A percentile compares a stretch with the other conserved stretches of the same genome.
Evolutionary conservation across 2,888 invertebrate species (phyloP).

Genomic region (Xanthostigma xanthostigma): DNA sequence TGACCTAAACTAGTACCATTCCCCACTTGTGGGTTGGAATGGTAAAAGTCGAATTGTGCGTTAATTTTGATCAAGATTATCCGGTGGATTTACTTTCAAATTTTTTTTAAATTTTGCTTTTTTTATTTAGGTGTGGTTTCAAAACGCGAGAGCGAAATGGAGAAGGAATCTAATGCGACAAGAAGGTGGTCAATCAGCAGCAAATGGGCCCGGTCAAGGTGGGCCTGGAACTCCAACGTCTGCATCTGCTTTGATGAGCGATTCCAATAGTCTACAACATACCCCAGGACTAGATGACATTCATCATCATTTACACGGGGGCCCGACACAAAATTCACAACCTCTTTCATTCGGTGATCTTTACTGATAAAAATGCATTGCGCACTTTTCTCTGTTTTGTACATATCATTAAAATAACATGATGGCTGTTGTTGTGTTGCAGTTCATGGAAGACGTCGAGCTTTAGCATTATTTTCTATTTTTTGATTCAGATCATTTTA

Average conservation of each 20-base stretch:
- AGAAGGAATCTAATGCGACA: conserved; percentile 84
- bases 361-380: neutral
- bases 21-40: too few relatives aligned
- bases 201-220: conserved; percentile 17
- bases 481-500: too few relatives aligned
- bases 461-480: too few relatives aligned
- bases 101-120: neutral
- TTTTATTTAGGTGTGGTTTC: conserved; percentile 84
- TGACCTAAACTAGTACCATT: too few relatives aligned
- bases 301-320: conserved; percentile 4
- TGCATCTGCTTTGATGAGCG: conserved; percentile 2
- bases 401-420: too few relatives aligned
- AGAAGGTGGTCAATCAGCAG: conserved; percentile 37
- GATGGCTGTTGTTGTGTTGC: too few relatives aligned
- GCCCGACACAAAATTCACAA: conserved; percentile 1
- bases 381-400: too few relatives aligned
- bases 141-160: conserved; percentile 98
- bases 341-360: conserved; percentile 4
- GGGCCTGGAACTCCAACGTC: neutral
- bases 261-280: conserved; percentile 5
- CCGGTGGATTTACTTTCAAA: neutral
- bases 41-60: too few relatives aligned
- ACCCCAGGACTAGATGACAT: conserved; percentile 2
- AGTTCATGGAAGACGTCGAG: too few relatives aligned
- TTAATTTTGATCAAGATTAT: neutral